Base-by-base conservation (phyloP, 2,113 vertebrate species). In the Nesoenas mayeri region DNA sequence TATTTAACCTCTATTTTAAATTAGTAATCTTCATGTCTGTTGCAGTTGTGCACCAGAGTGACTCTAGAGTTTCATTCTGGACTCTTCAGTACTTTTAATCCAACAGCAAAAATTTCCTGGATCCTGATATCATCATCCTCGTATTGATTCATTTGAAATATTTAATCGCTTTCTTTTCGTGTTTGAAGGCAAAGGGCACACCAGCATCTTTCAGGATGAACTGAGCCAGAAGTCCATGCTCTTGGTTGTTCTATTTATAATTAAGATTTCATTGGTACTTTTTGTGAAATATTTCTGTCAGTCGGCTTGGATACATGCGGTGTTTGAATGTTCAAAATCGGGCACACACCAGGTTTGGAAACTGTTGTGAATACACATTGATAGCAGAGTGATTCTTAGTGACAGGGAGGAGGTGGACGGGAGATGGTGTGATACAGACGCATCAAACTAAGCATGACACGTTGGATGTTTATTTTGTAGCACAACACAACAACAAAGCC, bases 241-340 rank as follows among this genome's bases (percentile, higher is more conserved):
- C 21, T 40, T 67, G 38, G 22, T 47, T 4, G 6, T 44, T 56
- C 15, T 85, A 0, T 42, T 85, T 18, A 1, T 82, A 32, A 26
- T 38, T 36, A 53, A 60, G 26, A 34, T 67, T 87, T 40, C 28
- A 5, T 12, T 51, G 48, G 42, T 25, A 21, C 19, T 11, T 67
- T 58, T 4, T 48, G 22, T 29, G 65, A 72, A 44, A 72, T 42
- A 16, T 70, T 93, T 71, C 19, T 80, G 22, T 38, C 7, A 26
- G 29, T 51, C 53, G 11, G 54, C 15, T 4, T 57, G 83, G 58
- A 28, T 16, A 16, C 24, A 5, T 20, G 34, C 12, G 26, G 8
- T 26, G 38, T 5, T 16, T 29, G 28, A 47, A n/a, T 3, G 6
- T 60, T 71, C 20, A 47, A 26, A 69, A 36, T 32, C 0, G 2